Evolutionary conservation across 1,140 invertebrate genomes (phyloP), one percentile per base, ranked within the genome.

Genomic region (Hormaphis cornu): DNA sequence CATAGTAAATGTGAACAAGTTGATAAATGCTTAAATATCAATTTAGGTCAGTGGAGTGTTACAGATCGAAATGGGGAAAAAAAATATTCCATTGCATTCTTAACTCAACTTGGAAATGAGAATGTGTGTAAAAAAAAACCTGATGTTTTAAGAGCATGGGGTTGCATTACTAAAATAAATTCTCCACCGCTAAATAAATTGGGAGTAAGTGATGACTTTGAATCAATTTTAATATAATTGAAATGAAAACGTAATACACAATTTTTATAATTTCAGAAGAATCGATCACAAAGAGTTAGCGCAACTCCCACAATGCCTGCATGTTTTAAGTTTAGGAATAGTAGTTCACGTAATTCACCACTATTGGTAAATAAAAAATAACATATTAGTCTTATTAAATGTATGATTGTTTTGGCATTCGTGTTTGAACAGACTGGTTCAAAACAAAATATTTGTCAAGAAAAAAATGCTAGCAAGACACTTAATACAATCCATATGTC

Each of bases 401-500:
- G n/a, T n/a, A 8, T 7, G 1, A 33, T 54, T 14, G 12, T 18
- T 30, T 3, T 22, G 33, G 12, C 20, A 14, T 37, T 16, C 8
- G n/a, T 56, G 1, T 24, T 28, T 37, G 22, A n/a, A n/a, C 54
- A 66, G 10, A 18, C 44, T 14, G 61, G 44, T 50, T 42, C 44
- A 4, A 66, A 66, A 48, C 40, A 44, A 0, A 66, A 50, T 35
- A 66, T 28, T 24, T 50, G 61, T 50, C 61, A 66, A 20, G 44
- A 44, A 48, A 66, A 66, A 66, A 66, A 42, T 20, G 61, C 61
- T 35, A 66, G 44, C 50, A 66, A 66, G 35, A 22, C 61, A 4
- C 44, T 44, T 22, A 58, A 58, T 7, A 58, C 54, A 8, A 58
- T 58, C 16, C 84, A 86, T 74, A 79, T 93, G 0, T 88, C 83